Conservation (phyloP, 2,888 invertebrate genomes). For the Mythimna vitellina region DNA sequence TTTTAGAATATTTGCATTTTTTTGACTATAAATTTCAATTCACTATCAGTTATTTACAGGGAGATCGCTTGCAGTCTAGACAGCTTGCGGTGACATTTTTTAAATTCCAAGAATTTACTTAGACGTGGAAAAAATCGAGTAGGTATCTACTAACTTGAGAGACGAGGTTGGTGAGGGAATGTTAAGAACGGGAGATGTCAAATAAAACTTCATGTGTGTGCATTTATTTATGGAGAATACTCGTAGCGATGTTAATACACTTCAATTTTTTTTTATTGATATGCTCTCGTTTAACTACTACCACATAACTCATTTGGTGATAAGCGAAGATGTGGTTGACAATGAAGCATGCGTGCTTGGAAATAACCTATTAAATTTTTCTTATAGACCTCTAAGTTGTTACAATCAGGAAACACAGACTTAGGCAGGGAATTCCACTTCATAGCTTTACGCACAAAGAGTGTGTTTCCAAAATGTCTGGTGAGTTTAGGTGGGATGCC, state of each 20-base stretch:
- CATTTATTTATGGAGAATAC: constrained; percentile 6
- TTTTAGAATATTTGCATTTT: constrained; percentile 26
- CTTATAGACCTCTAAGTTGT: too few relatives aligned
- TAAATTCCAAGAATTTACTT: constrained; percentile 16
- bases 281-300: too few relatives aligned
- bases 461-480: too few relatives aligned
- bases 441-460: too few relatives aligned
- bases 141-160: background rate
- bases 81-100: constrained; percentile 30
- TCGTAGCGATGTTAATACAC: background rate
- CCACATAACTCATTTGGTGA: too few relatives aligned
- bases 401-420: too few relatives aligned
- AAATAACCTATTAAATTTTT: too few relatives aligned
- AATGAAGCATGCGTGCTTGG: too few relatives aligned
- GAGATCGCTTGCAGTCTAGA: constrained; percentile 45
- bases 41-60: constrained; percentile 35
- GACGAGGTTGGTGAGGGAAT: background rate
- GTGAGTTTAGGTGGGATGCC: too few relatives aligned
- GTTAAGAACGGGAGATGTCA: background rate
- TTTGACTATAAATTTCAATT: constrained; percentile 21
- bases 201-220: background rate
- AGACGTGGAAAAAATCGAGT: background rate
- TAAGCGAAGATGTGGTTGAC: too few relatives aligned
- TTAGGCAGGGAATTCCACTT: too few relatives aligned
- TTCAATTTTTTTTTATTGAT: background rate